These are phyloP conservation scores for Peucedramus taeniatus DNA, from an alignment of 2,113 vertebrate species.

Conservation along the genomic window DNA sequence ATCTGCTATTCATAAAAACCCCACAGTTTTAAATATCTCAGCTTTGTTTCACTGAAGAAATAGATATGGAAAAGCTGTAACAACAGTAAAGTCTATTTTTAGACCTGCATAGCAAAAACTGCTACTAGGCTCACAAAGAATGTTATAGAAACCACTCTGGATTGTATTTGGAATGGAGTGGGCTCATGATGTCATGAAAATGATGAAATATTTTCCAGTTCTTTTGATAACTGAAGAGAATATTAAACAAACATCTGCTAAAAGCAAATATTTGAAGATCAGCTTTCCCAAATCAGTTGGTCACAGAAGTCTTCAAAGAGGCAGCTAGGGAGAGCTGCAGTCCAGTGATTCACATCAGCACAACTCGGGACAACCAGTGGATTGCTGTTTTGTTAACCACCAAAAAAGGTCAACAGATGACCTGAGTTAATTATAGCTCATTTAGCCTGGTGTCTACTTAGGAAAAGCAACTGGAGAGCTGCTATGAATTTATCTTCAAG, in stretches of 20 bases:
- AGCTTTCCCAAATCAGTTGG: not conserved
- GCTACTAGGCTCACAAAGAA: not conserved
- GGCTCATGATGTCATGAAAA: not conserved
- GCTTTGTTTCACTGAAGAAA: not conserved
- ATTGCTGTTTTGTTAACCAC: not conserved
- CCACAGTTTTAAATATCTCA: not conserved
- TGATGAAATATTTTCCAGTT: not conserved
- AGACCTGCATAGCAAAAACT: not conserved
- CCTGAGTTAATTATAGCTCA: not conserved
- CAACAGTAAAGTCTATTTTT: not conserved
- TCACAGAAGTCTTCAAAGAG: not conserved
- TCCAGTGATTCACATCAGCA: not conserved
- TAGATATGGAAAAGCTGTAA: not conserved
- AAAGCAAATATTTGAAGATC: not conserved
- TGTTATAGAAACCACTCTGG: not conserved
- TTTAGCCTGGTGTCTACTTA: not conserved
- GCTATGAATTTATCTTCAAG: not conserved
- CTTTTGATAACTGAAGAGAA: not conserved
- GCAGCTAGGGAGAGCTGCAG: not conserved
- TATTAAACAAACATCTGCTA: not conserved
- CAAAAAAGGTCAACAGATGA: not conserved
- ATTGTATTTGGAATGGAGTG: not conserved
- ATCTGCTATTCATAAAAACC: not conserved
- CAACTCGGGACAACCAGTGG: accelerated
- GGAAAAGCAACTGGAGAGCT: not conserved